phyloP scores from a whole-genome alignment of 2,888 invertebrate species.

The Calephelis perditalis region DNA sequence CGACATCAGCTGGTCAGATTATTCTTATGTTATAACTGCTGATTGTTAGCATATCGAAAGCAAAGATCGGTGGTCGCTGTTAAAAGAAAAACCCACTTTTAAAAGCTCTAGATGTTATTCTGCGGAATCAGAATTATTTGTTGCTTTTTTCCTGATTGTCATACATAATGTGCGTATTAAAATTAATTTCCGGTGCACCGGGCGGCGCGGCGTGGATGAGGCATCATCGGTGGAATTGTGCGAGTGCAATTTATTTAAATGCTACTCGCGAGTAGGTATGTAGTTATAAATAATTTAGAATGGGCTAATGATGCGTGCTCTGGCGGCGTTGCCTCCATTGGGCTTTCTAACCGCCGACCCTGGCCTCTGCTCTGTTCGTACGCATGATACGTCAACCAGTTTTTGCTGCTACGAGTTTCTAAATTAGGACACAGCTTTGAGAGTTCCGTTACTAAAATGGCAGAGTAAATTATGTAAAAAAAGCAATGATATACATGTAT shows the following conservation, averaged over 20 bases:
- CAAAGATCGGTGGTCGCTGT: background rate
- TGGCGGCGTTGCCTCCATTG: background rate
- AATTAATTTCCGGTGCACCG: background rate
- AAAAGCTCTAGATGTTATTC: background rate
- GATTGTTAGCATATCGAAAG: no score
- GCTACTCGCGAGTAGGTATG: background rate
- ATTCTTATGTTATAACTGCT: no score
- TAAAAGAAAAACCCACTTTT: background rate
- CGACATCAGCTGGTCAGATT: no score
- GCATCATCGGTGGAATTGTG: background rate
- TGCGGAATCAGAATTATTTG: no score
- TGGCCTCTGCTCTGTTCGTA: no score
- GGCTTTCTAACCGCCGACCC: background rate
- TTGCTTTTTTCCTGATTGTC: no score
- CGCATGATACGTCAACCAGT: background rate
- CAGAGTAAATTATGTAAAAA: no score
- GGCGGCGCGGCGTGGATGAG: background rate
- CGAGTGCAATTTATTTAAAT: constrained; percentile 5
- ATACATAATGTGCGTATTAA: background rate
- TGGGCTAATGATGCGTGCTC: no score
- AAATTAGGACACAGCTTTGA: no score
- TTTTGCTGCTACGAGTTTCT: no score
- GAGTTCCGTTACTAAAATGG: no score
- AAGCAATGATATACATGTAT: background rate
- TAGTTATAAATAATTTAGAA: no score